Evolutionary conservation across 2,888 invertebrate genomes (phyloP), one percentile per base, ranked within the genome.

Genomic region (Leistus spinibarbis): DNA sequence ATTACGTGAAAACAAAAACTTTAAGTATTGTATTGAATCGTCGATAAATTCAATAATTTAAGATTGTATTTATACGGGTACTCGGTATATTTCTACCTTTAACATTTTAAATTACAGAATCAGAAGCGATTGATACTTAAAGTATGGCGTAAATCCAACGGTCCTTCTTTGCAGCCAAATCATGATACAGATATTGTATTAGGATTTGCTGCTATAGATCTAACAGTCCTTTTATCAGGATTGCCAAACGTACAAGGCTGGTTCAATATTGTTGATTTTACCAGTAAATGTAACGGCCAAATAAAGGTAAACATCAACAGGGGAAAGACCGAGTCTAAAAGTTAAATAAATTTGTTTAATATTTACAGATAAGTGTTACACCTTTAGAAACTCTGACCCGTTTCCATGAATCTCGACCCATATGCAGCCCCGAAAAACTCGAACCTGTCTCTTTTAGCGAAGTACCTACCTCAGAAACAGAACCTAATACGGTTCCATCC

Each of bases 201-300:
- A 69, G 91, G 91, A 3, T 89, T 90, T 82, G 88, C 89, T 10
- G 87, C 89, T 3, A 82, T 91, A 22, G 90, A 91, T 84, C 82
- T 91, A 56, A 88, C 87, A 2, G 86, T 88, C 19, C 83, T 90
- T 23, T 79, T 86, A 19, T 84, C 86, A 54, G 88, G 88, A 3
- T 85, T 89, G 78, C 86, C 88, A 9, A 85, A 85, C 40, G 86
- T 91, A 66, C 88, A 87, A 65, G 90, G 90, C n/a, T 90, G 90
- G 88, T 90, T 89, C 80, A 89, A 90, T 81, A 89, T 91, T 64
- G 86, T 89, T n/a, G 90, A 91, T 79, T 89, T 90, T 78, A 82
- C 85, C 3, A 87, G 87, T 4, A 86, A 87, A 69, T 88, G 89
- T 64, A 89, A 89, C 76, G 91, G 91, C 1, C 90, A 91, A 81